A percentile compares a stretch with the other conserved stretches of the same genome.
These are phyloP conservation scores for Lutjanus erythropterus DNA, from an alignment of 2,113 vertebrate genomes.

Conservation along the genomic window DNA sequence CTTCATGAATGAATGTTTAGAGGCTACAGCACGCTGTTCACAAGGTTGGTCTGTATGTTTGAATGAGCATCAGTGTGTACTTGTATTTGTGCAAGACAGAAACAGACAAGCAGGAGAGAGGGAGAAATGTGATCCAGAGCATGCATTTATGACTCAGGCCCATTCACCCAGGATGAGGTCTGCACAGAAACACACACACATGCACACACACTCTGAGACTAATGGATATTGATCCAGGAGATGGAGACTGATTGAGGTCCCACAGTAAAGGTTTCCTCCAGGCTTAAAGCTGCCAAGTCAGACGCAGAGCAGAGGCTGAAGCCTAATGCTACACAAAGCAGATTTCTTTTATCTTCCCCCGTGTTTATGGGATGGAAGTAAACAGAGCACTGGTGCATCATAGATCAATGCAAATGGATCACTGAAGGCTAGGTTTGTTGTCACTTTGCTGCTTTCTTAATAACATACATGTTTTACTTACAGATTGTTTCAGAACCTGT, in stretches of 20 bases:
- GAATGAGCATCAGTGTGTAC: conserved; percentile 55
- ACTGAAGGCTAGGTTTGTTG: not conserved
- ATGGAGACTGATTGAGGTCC: conserved; percentile 78
- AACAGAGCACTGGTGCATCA: conserved; percentile 28
- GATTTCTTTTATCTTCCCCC: conserved; percentile 47
- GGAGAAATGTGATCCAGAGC: conserved; percentile 74
- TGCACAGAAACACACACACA: conserved; percentile 26
- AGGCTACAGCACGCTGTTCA: conserved; percentile 44
- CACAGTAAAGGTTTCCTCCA: conserved; percentile 72
- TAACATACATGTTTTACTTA: not conserved
- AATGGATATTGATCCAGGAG: conserved; percentile 83
- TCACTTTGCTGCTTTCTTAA: not conserved
- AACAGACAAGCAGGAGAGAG: conserved; percentile 45
- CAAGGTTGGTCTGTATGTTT: conserved; percentile 45
- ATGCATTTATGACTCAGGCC: conserved; percentile 76
- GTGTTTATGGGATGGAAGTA: conserved; percentile 34
- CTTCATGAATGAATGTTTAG: conserved; percentile 63
- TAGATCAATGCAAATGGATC: conserved; percentile 16
- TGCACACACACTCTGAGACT: conserved; percentile 46
- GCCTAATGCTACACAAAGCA: conserved; percentile 55
- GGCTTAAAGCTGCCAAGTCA: conserved; percentile 75
- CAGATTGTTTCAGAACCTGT: not conserved
- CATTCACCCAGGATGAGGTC: conserved; percentile 74
- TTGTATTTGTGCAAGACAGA: conserved; percentile 48
- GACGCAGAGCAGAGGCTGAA: conserved; percentile 61